Percentiles rank a stretch among this genome's conserved stretches.
Conservation (phyloP, 2,113 vertebrate genomes). For the Recurvirostra avosetta region DNA sequence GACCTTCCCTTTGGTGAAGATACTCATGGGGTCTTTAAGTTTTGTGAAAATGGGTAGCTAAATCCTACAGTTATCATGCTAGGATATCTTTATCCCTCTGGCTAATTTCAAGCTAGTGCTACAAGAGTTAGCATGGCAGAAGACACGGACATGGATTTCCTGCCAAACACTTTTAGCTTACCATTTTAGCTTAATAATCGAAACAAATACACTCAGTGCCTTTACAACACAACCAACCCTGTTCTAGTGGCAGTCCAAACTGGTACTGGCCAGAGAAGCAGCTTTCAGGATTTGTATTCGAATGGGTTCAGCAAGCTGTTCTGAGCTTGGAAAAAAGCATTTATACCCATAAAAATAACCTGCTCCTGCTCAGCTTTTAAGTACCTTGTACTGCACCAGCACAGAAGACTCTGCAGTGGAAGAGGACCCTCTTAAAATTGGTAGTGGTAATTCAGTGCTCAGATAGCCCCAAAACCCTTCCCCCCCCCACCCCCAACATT, state of each 20-base stretch:
- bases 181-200: neutral
- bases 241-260: neutral
- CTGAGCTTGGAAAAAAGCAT: neutral
- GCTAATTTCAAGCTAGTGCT: neutral
- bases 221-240: neutral
- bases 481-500: neutral
- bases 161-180: neutral
- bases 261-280: neutral
- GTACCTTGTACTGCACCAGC: neutral
- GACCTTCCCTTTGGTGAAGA: neutral
- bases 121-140: neutral
- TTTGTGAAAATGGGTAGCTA: neutral
- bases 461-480: neutral
- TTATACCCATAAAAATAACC: neutral
- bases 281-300: neutral
- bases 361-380: neutral
- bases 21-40: neutral
- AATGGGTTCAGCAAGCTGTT: neutral
- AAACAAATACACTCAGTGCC: neutral
- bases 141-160: neutral
- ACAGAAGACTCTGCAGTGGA: neutral
- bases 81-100: neutral
- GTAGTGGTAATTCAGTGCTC: neutral
- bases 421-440: neutral
- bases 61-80: neutral